These are phyloP conservation scores for Motacilla tschutschensis DNA, from an alignment of 2,113 vertebrate genomes.

Conservation along the genomic window DNA sequence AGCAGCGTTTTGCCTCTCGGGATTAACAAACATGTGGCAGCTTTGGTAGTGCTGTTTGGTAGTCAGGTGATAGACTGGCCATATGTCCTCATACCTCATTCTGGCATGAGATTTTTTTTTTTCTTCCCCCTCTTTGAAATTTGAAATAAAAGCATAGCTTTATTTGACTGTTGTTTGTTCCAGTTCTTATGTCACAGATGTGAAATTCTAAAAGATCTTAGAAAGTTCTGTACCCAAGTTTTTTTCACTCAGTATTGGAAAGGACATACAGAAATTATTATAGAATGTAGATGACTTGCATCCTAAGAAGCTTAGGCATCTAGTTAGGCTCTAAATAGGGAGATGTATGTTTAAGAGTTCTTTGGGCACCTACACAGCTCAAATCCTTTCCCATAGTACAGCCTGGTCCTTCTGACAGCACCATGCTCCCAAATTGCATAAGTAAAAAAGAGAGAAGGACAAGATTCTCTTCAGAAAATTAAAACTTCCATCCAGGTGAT, in stretches of 20 bases:
- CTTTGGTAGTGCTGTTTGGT: slow-evolving; percentile 42
- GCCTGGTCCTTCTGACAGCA: not conserved
- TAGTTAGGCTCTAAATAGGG: not conserved
- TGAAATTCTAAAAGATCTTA: not conserved
- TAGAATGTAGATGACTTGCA: not conserved
- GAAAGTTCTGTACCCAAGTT: not conserved
- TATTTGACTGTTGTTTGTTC: not conserved
- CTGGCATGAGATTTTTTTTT: not conserved
- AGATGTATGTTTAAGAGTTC: not conserved
- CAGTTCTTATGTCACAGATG: not conserved
- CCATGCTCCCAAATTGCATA: not conserved
- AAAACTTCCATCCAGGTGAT: not conserved
- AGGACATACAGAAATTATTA: not conserved
- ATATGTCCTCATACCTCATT: slow-evolving; percentile 60
- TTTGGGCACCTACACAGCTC: not conserved
- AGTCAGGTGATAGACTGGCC: slow-evolving; percentile 65
- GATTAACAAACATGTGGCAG: slow-evolving; percentile 56
- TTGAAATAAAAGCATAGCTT: not conserved
- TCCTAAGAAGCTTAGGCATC: not conserved
- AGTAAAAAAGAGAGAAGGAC: not conserved
- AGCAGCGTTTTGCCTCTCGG: slow-evolving; percentile 45
- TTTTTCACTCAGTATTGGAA: not conserved
- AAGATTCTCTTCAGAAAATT: not conserved
- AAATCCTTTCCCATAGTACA: not conserved
- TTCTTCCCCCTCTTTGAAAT: not conserved